phyloP scores from a whole-genome alignment of 2,797 vertebrate species.

The Morus bassanus region DNA sequence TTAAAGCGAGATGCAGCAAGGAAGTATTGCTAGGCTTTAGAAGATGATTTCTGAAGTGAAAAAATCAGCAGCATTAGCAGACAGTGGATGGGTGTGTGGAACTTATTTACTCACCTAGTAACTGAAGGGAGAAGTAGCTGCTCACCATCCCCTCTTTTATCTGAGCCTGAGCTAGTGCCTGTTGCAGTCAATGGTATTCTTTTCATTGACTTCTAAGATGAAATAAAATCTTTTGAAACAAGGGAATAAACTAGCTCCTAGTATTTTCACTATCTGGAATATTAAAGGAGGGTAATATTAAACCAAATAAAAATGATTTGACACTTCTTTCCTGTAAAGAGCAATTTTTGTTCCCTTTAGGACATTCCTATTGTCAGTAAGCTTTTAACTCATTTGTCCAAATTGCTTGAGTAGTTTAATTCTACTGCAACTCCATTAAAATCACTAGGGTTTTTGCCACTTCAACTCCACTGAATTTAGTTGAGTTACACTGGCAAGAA shows the following conservation, averaged over 20 bases:
- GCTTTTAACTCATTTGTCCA: conserved; percentile 17
- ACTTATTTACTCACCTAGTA: neutral
- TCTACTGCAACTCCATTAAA: neutral
- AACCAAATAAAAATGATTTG: conserved; percentile 15
- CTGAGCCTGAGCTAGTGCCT: neutral
- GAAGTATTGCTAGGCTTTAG: neutral
- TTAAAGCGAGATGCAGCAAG: neutral
- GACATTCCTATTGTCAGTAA: neutral
- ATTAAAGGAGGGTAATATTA: neutral
- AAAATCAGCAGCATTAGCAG: neutral
- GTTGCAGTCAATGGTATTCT: neutral
- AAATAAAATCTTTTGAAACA: conserved; percentile 9
- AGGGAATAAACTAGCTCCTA: neutral
- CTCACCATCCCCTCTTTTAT: neutral
- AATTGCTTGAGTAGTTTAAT: conserved; percentile 15
- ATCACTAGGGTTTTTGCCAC: neutral
- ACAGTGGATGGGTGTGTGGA: neutral
- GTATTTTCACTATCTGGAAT: neutral
- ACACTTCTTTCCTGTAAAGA: neutral
- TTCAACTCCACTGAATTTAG: neutral
- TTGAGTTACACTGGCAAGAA: neutral
- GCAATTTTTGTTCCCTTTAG: neutral
- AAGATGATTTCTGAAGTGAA: neutral
- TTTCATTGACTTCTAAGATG: neutral
- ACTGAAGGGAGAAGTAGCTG: neutral